Evolutionary conservation across 2,113 vertebrate genomes (phyloP).

Genomic region (Merops nubicus): DNA sequence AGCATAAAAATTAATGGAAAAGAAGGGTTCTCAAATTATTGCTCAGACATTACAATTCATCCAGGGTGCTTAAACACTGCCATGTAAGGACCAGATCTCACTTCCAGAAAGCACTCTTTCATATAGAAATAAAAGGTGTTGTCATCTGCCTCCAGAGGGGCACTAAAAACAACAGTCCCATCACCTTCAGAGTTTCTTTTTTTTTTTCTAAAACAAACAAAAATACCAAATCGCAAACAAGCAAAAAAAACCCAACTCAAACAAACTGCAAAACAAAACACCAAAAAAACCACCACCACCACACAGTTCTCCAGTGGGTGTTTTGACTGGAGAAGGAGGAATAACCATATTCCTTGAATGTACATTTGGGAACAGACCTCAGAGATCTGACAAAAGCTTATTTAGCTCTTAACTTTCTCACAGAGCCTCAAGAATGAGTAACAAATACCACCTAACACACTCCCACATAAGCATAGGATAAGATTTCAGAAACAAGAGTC

Average conservation of each 20-base stretch:
- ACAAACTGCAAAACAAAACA: background rate
- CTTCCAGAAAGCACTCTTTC: background rate
- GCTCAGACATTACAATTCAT: background rate
- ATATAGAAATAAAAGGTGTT: background rate
- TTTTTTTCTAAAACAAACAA: background rate
- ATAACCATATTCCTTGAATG: background rate
- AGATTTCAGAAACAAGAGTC: background rate
- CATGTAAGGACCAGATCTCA: background rate
- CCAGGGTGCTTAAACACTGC: background rate
- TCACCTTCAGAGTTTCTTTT: background rate
- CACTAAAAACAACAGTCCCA: background rate
- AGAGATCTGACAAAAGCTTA: background rate
- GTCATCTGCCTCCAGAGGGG: background rate
- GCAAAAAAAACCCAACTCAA: background rate
- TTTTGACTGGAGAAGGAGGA: background rate
- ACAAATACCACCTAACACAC: background rate
- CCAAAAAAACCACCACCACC: background rate
- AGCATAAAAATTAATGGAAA: background rate
- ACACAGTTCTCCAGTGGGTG: background rate
- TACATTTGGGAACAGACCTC: background rate
- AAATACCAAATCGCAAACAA: background rate
- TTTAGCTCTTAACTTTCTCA: constrained; percentile 19
- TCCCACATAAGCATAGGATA: background rate
- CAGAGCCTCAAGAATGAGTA: constrained; percentile 19
- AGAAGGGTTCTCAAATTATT: background rate